phyloP scores from a whole-genome alignment of 1,140 invertebrate genomes.

The Apis florea region DNA sequence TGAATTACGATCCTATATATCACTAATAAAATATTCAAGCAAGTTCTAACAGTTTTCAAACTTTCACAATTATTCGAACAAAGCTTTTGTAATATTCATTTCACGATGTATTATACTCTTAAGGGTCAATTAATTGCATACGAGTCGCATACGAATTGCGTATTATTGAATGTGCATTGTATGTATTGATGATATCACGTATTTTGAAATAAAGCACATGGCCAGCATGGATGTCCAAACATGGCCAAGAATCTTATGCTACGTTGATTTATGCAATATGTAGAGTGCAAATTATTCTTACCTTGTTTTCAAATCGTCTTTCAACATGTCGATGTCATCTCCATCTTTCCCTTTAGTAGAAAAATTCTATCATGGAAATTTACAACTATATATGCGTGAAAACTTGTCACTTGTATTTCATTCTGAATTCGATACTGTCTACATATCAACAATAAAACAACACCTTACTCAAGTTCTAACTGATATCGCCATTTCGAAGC shows the following conservation, averaged over 20 bases:
- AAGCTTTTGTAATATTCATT: slow-evolving; percentile 21
- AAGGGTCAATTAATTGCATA: slow-evolving; percentile 10
- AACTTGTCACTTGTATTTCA: slow-evolving; percentile 4
- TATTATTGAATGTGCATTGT: background rate
- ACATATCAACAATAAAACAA: slow-evolving; percentile 31
- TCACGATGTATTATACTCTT: slow-evolving; percentile 7
- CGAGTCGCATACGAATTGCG: slow-evolving; percentile 19
- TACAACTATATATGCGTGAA: too few species aligned
- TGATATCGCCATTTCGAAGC: slow-evolving; percentile 57
- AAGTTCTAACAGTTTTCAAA: background rate
- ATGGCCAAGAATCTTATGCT: slow-evolving; percentile 10
- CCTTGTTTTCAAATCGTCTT: background rate
- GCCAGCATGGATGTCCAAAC: slow-evolving; percentile 30
- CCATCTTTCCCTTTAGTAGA: background rate
- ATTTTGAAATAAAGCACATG: slow-evolving; percentile 20
- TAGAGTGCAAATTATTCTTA: slow-evolving; percentile 2
- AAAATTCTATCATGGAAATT: background rate
- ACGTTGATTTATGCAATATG: background rate
- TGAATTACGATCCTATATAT: background rate
- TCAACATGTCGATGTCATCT: too few species aligned
- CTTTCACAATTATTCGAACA: background rate
- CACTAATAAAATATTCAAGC: background rate
- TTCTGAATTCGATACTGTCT: slow-evolving; percentile 13
- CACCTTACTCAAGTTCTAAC: slow-evolving; percentile 36
- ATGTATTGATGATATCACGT: slow-evolving; percentile 22